Evolutionary conservation across 1,140 invertebrate species (phyloP), one percentile per base, ranked within the genome.

Genomic region (Berghia stephanieae): DNA sequence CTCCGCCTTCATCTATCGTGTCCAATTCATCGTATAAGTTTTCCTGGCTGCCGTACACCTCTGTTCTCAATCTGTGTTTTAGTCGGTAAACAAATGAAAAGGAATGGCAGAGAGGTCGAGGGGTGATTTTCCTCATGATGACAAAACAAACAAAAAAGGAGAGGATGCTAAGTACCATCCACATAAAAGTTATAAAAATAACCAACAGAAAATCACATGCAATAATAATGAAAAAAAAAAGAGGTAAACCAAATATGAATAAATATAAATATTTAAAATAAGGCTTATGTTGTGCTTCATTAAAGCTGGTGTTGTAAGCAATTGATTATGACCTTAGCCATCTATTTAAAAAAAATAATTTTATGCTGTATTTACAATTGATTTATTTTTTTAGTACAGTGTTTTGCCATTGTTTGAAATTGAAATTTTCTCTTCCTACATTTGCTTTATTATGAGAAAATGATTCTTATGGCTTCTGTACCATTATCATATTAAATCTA

Each of bases 1-100:
- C 78, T 63, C n/a, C n/a, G n/a, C 81, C 83, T 75, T 84, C 83
- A 13, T 82, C 79, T 24, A 82, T 79, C 24, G 83, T 78, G 27
- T 84, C 83, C 36, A 83, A 66, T 5, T 75, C 80, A 74, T 82
- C 81, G 16, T 75, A 57, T 6, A 84, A 67, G 60, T 84, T 83
- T 44, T 84, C 83, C 70, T 83, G 79, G 66, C 83, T 84, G 43
- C 80, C 79, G 13, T 75, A 77, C 1, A 72, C 79, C 60, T 80
- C 81, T 24, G 72, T 74, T 36, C 57, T 60, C 43, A 82, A 77
- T 34, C 81, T 82, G 60, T 4, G 16, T 21, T 16, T 63, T n/a
- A n/a, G n/a, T n/a, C n/a, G n/a, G n/a, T n/a, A n/a, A n/a, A n/a
- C n/a, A n/a, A n/a, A n/a, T 34, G 24, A 70, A 40, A 18, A 52